phyloP scores from a whole-genome alignment of 2,888 invertebrate species.

The Leptopterna dolabrata region DNA sequence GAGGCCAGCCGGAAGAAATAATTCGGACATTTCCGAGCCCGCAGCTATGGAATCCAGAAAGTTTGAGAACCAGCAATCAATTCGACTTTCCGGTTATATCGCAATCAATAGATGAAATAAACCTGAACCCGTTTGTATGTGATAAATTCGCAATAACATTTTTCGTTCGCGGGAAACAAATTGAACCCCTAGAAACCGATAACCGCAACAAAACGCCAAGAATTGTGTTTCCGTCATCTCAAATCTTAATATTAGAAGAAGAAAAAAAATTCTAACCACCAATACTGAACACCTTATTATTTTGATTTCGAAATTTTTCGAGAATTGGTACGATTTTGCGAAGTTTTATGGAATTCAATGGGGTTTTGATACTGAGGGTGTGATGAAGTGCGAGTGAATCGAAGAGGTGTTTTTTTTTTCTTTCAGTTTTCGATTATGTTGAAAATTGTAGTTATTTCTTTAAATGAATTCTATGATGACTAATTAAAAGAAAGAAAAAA shows the following conservation, averaged over 20 bases:
- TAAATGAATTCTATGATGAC: not conserved
- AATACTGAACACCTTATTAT: no score
- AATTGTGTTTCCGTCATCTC: no score
- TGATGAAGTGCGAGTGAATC: not conserved
- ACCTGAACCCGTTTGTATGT: not conserved
- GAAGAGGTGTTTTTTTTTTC: not conserved
- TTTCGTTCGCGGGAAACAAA: not conserved
- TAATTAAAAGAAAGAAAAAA: not conserved
- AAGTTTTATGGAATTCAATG: no score
- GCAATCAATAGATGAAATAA: not conserved
- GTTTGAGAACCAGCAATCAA: not conserved
- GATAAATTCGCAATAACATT: not conserved
- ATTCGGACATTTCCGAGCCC: not conserved
- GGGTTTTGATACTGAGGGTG: no score
- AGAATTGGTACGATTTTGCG: no score
- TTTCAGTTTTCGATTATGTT: not conserved
- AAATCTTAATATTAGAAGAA: no score
- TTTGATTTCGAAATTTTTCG: no score
- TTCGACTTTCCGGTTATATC: not conserved
- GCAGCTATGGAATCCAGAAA: not conserved
- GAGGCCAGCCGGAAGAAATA: not conserved
- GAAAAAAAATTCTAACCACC: no score
- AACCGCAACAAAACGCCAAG: no score
- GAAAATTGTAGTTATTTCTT: not conserved
- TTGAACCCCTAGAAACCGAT: no score